Percentiles rank a stretch among this genome's conserved stretches.
Evolutionary conservation across 92 coral and sea anemone species (phyloP).

Genomic region (Parazoanthus atlanticus): DNA sequence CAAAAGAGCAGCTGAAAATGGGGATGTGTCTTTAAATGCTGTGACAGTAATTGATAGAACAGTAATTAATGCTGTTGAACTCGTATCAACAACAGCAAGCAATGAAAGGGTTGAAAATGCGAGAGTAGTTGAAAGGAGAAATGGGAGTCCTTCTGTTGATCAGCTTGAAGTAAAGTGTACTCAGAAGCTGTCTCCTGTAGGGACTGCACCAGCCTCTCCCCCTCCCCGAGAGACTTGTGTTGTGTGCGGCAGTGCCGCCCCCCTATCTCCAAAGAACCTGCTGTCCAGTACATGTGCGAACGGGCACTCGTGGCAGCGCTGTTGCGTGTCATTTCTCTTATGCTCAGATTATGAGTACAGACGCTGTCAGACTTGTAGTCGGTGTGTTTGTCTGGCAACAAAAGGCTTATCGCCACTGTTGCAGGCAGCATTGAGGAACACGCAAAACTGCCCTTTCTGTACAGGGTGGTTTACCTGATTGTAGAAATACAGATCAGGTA

Average conservation of each 20-base stretch:
- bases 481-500: too few species aligned
- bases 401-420: constrained; percentile 42
- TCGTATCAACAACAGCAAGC: background rate
- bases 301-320: constrained; percentile 60
- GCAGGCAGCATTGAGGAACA: background rate
- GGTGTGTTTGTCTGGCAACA: constrained; percentile 48
- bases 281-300: constrained; percentile 50
- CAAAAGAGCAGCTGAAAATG: background rate
- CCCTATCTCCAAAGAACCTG: constrained; percentile 43
- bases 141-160: background rate
- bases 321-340: constrained; percentile 46
- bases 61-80: background rate
- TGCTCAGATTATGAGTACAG: constrained; percentile 41
- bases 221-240: constrained; percentile 50
- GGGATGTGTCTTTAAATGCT: background rate
- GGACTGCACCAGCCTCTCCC: background rate
- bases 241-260: constrained; percentile 45
- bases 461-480: constrained; percentile 49
- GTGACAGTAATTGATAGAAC: background rate
- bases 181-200: background rate
- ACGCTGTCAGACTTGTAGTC: constrained; percentile 60
- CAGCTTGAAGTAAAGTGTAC: background rate
- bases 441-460: constrained; percentile 55
- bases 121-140: background rate
- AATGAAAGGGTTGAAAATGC: background rate